Base-by-base conservation (phyloP, 37 sponge, comb jelly and placozoan species). In the Haliclona indistincta region DNA sequence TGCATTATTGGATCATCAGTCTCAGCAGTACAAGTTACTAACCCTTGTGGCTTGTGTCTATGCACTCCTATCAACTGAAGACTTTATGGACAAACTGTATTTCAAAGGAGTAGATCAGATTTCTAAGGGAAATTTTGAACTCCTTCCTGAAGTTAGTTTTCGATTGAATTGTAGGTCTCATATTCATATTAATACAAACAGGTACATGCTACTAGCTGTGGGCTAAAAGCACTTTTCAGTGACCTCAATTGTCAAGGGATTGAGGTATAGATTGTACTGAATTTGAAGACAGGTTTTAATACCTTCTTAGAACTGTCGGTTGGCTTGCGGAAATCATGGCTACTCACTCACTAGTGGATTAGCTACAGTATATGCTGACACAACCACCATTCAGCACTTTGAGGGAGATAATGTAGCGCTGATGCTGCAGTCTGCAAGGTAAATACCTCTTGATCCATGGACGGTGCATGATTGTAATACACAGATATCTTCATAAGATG, bases 131-230 rank as follows among this genome's bases (percentile, higher is more conserved):
- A 71, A 86, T 42, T 38, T 86, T 29, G 80, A 80, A 13, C 40
- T 56, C 40, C 65, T 86, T 1, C 81, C 87, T 19, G 87, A 86
- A 73, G 80, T 86, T 36, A 80, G 82, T 74, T 81, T 36, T n/a
- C n/a, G n/a, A n/a, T n/a, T n/a, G n/a, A n/a, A n/a, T n/a, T n/a
- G n/a, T n/a, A n/a, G n/a, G n/a, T n/a, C n/a, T n/a, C n/a, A n/a
- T n/a, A n/a, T n/a, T n/a, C n/a, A n/a, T n/a, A n/a, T n/a, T n/a
- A n/a, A n/a, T n/a, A n/a, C n/a, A n/a, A 45, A 4, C 61, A 91
- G 95, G 86, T 93, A 15, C 96, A 95, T 85, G 96, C 94, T 5
- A 89, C 94, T 40, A 86, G 90, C 56, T 74, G 90, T 75, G 87
- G 80, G 4, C 39, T 86, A 13, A 86, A 86, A 74, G 73, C 87